These are phyloP conservation scores for Micromesistius poutassou DNA, from an alignment of 2,797 vertebrate genomes.

Conservation along the genomic window DNA sequence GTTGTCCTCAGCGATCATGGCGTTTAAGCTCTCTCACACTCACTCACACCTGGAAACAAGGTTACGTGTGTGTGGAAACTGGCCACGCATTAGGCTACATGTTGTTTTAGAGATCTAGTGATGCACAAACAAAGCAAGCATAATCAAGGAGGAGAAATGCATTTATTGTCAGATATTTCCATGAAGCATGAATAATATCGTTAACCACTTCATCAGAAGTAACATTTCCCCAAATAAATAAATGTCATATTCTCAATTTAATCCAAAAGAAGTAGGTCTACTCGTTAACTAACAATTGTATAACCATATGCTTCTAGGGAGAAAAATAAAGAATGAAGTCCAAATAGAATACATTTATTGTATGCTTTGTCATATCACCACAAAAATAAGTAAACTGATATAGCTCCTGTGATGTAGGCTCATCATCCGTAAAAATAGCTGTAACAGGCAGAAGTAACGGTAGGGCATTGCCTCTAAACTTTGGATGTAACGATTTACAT, in stretches of 20 bases:
- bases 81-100: no score
- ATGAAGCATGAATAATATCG: neutral
- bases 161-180: neutral
- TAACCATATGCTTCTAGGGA: neutral
- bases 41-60: no score
- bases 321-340: neutral
- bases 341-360: neutral
- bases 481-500: neutral
- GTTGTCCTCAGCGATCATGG: no score
- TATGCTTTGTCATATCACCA: neutral
- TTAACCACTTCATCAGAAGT: neutral
- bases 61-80: no score
- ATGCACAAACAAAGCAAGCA: slow-evolving; percentile 1
- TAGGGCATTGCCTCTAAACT: neutral
- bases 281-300: neutral
- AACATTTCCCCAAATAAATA: neutral
- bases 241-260: neutral
- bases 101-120: no score
- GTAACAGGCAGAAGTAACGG: neutral
- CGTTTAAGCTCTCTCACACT: no score
- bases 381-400: neutral
- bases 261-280: neutral
- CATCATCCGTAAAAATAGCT: neutral
- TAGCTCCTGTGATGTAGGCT: neutral
- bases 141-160: neutral